phyloP scores from a whole-genome alignment of 2,113 vertebrate species.

The Hippolais icterina region DNA sequence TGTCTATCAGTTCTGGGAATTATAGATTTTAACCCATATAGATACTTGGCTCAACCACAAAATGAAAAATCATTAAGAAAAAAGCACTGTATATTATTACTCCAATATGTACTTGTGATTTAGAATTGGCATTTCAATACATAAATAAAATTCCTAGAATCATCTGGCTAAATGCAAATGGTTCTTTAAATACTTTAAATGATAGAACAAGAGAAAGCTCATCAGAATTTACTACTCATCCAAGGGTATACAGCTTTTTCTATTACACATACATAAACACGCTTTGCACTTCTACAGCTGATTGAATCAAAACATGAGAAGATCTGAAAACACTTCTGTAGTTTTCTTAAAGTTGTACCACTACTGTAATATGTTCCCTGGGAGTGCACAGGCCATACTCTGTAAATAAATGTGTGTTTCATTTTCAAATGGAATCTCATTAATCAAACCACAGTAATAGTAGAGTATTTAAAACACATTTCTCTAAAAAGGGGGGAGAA shows the following conservation, averaged over 20 bases:
- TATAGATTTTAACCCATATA: slow-evolving; percentile 70
- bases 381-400: neutral
- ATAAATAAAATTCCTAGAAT: slow-evolving; percentile 19
- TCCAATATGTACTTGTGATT: slow-evolving; percentile 27
- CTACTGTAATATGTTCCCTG: neutral
- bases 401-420: slow-evolving; percentile 56
- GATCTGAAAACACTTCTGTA: slow-evolving; percentile 16
- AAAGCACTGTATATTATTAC: slow-evolving; percentile 50
- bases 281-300: slow-evolving; percentile 4
- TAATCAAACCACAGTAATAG: slow-evolving; percentile 49
- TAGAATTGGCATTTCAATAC: slow-evolving; percentile 45
- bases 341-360: neutral
- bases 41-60: slow-evolving; percentile 61
- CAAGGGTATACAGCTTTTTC: slow-evolving; percentile 21
- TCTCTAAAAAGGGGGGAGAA: neutral
- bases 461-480: slow-evolving; percentile 56
- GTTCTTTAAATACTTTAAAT: slow-evolving; percentile 35
- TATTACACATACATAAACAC: neutral
- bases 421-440: slow-evolving; percentile 59
- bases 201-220: neutral
- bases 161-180: slow-evolving; percentile 31
- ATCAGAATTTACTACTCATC: slow-evolving; percentile 20
- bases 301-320: slow-evolving; percentile 25
- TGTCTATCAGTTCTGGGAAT: slow-evolving; percentile 70
- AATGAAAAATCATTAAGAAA: slow-evolving; percentile 67